Conservation (phyloP, 2,888 invertebrate genomes). For the Drosophila vallismaia region DNA sequence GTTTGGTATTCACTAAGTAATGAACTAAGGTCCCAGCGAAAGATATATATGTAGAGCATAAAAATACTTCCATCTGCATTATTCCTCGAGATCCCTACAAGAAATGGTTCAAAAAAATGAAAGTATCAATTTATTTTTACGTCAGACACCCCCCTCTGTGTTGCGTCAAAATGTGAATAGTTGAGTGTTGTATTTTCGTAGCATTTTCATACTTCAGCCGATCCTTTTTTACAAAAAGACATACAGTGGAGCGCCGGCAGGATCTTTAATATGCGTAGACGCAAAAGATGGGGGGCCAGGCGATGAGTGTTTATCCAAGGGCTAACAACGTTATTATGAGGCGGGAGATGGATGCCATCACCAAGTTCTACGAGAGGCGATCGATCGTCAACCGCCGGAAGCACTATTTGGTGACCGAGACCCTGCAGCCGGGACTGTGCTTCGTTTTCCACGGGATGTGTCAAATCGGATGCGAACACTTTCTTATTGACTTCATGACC, state of each 20-base stretch:
- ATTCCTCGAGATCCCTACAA: no score
- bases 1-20: neutral
- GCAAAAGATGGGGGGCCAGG: slow-evolving; percentile 12
- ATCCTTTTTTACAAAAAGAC: neutral
- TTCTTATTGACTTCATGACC: slow-evolving; percentile 54
- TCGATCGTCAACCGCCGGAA: slow-evolving; percentile 33
- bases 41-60: no score
- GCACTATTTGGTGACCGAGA: slow-evolving; percentile 25
- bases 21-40: no score
- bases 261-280: slow-evolving; percentile 31
- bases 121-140: no score
- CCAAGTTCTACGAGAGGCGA: slow-evolving; percentile 61
- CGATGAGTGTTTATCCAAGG: slow-evolving; percentile 53
- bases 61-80: no score
- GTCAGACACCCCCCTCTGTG: no score
- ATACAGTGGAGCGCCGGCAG: neutral
- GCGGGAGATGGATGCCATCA: slow-evolving; percentile 53
- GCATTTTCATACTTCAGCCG: neutral
- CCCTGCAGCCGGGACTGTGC: slow-evolving; percentile 53
- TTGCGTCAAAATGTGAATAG: neutral
- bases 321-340: slow-evolving; percentile 51
- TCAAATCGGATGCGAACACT: slow-evolving; percentile 56
- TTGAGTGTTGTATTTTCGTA: neutral
- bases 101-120: no score
- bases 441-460: slow-evolving; percentile 64